phyloP scores from a whole-genome alignment of 1,140 invertebrate genomes.

The Leptopilina clavipes region DNA sequence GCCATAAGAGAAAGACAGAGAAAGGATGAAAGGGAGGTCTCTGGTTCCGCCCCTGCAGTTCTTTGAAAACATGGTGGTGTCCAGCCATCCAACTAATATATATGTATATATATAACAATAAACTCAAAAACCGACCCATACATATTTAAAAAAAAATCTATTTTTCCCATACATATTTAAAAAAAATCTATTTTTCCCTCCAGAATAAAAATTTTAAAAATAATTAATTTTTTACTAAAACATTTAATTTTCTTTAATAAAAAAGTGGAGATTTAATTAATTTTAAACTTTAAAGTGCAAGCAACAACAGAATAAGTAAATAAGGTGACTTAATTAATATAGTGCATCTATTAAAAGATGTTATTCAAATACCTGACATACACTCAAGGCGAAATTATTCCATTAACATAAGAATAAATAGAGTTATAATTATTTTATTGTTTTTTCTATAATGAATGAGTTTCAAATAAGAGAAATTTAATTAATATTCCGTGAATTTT shows the following conservation, averaged over 20 bases:
- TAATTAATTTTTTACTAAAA: neutral
- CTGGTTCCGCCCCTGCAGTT: conserved; percentile 50
- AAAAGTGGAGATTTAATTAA: too few relatives aligned
- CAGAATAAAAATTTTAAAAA: too few relatives aligned
- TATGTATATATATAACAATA: too few relatives aligned
- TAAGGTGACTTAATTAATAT: neutral
- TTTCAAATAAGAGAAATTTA: neutral
- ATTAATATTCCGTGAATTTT: neutral
- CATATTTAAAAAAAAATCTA: neutral
- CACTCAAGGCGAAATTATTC: neutral
- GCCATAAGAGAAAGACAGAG: conserved; percentile 50
- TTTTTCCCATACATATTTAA: neutral
- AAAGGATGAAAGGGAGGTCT: conserved; percentile 43
- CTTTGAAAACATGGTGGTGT: conserved; percentile 29
- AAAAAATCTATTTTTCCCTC: too few relatives aligned
- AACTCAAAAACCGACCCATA: neutral
- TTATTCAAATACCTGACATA: neutral
- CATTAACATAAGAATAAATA: neutral
- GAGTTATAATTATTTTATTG: neutral
- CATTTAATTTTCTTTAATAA: too few relatives aligned
- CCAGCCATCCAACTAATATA: neutral
- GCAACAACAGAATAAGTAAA: neutral
- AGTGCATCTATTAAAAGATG: neutral
- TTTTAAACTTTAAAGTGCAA: too few relatives aligned
- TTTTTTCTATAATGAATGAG: neutral